phyloP scores from a whole-genome alignment of 35 echinoderm and acorn worm genomes.

The Ophiothrix spiculata region DNA sequence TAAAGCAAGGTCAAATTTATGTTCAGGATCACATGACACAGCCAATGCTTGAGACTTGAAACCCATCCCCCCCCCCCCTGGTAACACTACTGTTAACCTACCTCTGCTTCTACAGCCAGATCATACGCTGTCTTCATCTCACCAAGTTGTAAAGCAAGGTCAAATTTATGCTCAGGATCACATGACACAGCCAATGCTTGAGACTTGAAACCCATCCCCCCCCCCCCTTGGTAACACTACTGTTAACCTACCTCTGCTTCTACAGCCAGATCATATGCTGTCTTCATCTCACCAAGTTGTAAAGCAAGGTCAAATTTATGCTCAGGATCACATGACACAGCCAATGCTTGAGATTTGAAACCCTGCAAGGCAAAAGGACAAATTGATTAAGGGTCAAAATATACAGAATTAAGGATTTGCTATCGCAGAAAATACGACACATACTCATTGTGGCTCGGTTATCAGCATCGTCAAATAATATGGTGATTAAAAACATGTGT shows the following conservation, averaged over 20 bases:
- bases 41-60: constrained; percentile 97
- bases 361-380: constrained; percentile 44
- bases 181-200: constrained; percentile 95
- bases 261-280: constrained; percentile 72
- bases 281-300: constrained; percentile 88
- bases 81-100: too few species aligned
- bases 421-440: too few species aligned
- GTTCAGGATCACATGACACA: constrained; percentile 96
- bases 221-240: too few species aligned
- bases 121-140: constrained; percentile 87
- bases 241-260: constrained; percentile 98
- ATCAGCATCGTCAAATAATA: too few species aligned
- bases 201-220: constrained; percentile 98
- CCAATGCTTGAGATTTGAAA: constrained; percentile 95
- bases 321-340: constrained; percentile 96
- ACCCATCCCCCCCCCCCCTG: too few species aligned
- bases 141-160: constrained; percentile 86
- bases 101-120: constrained; percentile 86
- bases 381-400: too few species aligned
- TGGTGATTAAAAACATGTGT: too few species aligned
- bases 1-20: constrained; percentile 91
- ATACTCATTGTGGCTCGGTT: too few species aligned
- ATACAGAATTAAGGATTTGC: too few species aligned
- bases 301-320: constrained; percentile 94
- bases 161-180: constrained; percentile 97